Evolutionary conservation across 2,888 invertebrate species (phyloP).

Genomic region (Catonia carolina): DNA sequence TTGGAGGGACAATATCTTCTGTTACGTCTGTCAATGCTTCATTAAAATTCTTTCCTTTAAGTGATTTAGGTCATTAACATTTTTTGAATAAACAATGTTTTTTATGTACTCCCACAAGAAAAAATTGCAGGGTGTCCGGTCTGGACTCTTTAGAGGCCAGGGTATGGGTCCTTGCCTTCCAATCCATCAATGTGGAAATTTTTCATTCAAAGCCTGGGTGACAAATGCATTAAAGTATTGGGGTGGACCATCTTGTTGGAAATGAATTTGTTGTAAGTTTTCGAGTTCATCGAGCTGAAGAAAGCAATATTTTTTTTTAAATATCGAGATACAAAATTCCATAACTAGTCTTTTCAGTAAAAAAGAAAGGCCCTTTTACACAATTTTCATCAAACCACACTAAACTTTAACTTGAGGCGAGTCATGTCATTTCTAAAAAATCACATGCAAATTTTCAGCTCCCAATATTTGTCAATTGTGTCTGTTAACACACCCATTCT

Average conservation of each 20-base stretch:
- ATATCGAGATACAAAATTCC: conserved; percentile 10
- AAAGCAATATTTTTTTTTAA: conserved; percentile 16
- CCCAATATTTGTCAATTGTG: conserved; percentile 13
- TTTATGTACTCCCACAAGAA: too few relatives aligned
- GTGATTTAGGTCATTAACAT: too few relatives aligned
- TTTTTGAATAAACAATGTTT: too few relatives aligned
- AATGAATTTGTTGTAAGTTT: conserved; percentile 7
- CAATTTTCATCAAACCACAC: conserved; percentile 9
- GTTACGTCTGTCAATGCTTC: too few relatives aligned
- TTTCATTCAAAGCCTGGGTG: neutral
- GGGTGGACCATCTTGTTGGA: neutral
- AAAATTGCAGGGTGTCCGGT: too few relatives aligned
- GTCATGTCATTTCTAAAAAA: conserved; percentile 13
- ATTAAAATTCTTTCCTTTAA: too few relatives aligned
- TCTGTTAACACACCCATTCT: conserved; percentile 4
- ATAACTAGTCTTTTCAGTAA: conserved; percentile 16
- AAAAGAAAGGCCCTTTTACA: conserved; percentile 13
- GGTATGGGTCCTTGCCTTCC: conserved; percentile 9
- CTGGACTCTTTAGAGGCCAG: too few relatives aligned
- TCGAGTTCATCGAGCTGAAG: conserved; percentile 14
- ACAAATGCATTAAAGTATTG: conserved; percentile 10
- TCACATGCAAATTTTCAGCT: conserved; percentile 11
- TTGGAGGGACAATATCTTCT: too few relatives aligned
- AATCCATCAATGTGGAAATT: neutral
- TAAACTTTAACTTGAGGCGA: conserved; percentile 16